Base-by-base conservation (phyloP, 35 echinoderm and acorn worm genomes). In the Lytechinus pictus region DNA sequence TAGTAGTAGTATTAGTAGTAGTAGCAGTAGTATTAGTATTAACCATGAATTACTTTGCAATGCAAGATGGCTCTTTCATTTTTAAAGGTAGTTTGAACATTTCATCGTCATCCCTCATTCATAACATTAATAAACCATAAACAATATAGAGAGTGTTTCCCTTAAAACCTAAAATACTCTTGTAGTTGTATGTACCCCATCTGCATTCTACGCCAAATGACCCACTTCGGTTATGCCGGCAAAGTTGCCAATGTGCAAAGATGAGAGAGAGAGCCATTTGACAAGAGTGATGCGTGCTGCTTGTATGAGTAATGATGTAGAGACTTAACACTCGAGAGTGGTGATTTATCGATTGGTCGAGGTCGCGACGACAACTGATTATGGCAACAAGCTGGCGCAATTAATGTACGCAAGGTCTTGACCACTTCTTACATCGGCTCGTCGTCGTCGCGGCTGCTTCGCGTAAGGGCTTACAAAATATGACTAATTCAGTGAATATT, bases 351-450 rank as follows among this genome's bases (percentile, higher is more conserved):
- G 66, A 79, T 79, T 24, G 66, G 16, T 79, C 5, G 66, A 79
- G 66, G 66, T 79, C 19, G 66, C 16, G 66, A 79, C 66, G 66
- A 24, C 66, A 79, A 79, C 66, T 79, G 66, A 79, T 79, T 79
- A 79, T 79, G 4, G 66, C 14, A 44, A 79, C 66, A 79, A 79
- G 66, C 21, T 24, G 66, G 16, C 12, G 21, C 19, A 79, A 79
- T 79, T 79, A 79, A 79, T 79, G 66, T 79, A 79, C 66, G 66
- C 66, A 24, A 79, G 66, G 16, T 79, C 66, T 79, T 79, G 66
- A 79, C 66, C 66, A 16, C 66, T 79, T 79, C 57, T 24, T 58
- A 58, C 56, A 44, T 44, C 33, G 16, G 21, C 21, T 24, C 19
- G 66, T 24, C 6, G 9, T 13, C 13, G 56, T 24, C 19, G 66